Percentiles rank a stretch among this genome's conserved stretches.
These are phyloP conservation scores for Urocitellus parryii DNA, from an alignment of 2,113 vertebrate species.

Conservation along the genomic window DNA sequence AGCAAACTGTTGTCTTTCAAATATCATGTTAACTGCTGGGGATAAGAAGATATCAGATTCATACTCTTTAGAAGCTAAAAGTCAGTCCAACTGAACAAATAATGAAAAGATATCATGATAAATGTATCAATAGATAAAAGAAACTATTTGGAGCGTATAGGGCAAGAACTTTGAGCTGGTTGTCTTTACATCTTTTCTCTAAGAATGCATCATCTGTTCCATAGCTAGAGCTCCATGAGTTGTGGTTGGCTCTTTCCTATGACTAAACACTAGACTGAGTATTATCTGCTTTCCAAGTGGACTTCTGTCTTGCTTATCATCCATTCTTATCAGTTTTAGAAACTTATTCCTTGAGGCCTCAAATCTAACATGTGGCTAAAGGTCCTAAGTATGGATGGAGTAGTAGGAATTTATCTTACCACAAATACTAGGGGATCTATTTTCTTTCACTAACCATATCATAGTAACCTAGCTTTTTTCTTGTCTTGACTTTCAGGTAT, in stretches of 20 bases:
- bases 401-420: background rate
- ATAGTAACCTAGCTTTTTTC: conserved; percentile 10
- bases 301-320: background rate
- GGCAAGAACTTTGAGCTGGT: background rate
- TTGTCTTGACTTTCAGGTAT: background rate
- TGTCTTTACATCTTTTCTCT: background rate
- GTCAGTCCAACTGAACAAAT: background rate
- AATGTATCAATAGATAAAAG: background rate
- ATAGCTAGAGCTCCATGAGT: background rate
- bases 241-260: background rate
- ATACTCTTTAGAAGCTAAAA: conserved; percentile 42
- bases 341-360: background rate
- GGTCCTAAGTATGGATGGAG: background rate
- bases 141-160: background rate
- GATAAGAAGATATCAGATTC: conserved; percentile 18
- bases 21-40: conserved; percentile 28
- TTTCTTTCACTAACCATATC: background rate
- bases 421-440: background rate
- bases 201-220: background rate
- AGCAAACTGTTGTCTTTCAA: conserved; percentile 38
- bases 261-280: background rate
- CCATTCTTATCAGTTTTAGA: background rate
- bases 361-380: background rate
- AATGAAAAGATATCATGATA: conserved; percentile 39
- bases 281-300: background rate